phyloP scores from a whole-genome alignment of 1,140 invertebrate genomes.

The Hypothenemus hampei region DNA sequence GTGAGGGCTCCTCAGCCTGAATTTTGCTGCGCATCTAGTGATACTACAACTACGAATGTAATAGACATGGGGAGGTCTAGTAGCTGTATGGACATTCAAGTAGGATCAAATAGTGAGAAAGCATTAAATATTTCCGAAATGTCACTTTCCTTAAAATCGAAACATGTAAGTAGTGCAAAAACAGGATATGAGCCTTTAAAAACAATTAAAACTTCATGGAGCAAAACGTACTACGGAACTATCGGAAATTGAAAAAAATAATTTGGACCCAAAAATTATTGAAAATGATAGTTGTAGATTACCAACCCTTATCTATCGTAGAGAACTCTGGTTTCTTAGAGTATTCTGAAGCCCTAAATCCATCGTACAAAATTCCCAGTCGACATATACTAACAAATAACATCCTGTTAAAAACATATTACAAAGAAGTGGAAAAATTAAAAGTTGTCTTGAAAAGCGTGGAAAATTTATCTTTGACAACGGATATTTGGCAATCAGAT shows the following conservation, averaged over 20 bases:
- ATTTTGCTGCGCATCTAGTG: neutral
- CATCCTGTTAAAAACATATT: neutral
- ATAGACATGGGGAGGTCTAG: too few species aligned
- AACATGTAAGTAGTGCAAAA: neutral
- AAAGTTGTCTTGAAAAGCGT: neutral
- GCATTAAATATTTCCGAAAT: too few species aligned
- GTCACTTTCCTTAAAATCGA: neutral
- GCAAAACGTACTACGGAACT: neutral
- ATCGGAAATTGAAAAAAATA: neutral
- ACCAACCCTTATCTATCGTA: constrained; percentile 1
- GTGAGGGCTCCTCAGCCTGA: neutral
- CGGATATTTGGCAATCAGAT: constrained; percentile 19
- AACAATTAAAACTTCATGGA: neutral
- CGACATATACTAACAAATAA: neutral
- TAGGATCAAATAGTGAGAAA: too few species aligned
- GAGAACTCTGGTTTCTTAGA: neutral
- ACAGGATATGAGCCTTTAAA: neutral
- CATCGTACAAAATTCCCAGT: neutral
- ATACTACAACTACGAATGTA: too few species aligned
- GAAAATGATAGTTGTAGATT: neutral
- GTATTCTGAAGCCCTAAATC: neutral
- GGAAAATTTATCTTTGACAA: constrained; percentile 2
- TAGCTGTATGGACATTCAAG: too few species aligned
- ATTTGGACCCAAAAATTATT: constrained; percentile 1
- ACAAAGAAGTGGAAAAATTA: neutral